phyloP scores from a whole-genome alignment of 2,797 vertebrate genomes.

The Rhinatrema bivittatum region DNA sequence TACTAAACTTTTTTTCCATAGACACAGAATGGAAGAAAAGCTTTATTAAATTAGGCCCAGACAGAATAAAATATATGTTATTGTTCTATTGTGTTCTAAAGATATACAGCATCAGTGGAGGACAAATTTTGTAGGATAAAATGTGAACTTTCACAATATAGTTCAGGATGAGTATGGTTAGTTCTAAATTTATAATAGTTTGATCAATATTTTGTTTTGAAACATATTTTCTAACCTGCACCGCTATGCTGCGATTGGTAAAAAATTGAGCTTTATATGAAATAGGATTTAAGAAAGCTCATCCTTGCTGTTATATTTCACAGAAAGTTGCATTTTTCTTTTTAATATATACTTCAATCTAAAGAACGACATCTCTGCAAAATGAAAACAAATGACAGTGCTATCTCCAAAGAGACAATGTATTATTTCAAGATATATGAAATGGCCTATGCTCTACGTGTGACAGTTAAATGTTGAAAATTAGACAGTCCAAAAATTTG shows the following conservation, averaged over 20 bases:
- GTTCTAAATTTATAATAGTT: constrained; percentile 15
- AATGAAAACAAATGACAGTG: constrained; percentile 60
- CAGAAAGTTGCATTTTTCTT: constrained; percentile 35
- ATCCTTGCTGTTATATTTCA: constrained; percentile 29
- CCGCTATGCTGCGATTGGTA: constrained; percentile 15
- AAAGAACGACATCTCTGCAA: constrained; percentile 27
- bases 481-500: constrained; percentile 20
- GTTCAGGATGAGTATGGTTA: background rate
- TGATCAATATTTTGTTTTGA: constrained; percentile 33
- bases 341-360: constrained; percentile 61
- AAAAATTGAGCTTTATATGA: constrained; percentile 31
- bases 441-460: constrained; percentile 28
- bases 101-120: too few relatives aligned
- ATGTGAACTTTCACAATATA: constrained; percentile 19
- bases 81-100: too few relatives aligned
- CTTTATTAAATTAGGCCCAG: too few relatives aligned
- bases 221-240: constrained; percentile 32
- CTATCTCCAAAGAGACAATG: constrained; percentile 44
- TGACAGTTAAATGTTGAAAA: constrained; percentile 39
- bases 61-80: too few relatives aligned
- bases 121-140: constrained; percentile 24
- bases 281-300: constrained; percentile 37
- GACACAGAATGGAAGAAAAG: too few relatives aligned
- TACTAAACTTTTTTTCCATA: too few relatives aligned
- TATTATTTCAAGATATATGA: constrained; percentile 54